Evolutionary conservation across 1,140 invertebrate species (phyloP).

Genomic region (Zaprionus davidi): DNA sequence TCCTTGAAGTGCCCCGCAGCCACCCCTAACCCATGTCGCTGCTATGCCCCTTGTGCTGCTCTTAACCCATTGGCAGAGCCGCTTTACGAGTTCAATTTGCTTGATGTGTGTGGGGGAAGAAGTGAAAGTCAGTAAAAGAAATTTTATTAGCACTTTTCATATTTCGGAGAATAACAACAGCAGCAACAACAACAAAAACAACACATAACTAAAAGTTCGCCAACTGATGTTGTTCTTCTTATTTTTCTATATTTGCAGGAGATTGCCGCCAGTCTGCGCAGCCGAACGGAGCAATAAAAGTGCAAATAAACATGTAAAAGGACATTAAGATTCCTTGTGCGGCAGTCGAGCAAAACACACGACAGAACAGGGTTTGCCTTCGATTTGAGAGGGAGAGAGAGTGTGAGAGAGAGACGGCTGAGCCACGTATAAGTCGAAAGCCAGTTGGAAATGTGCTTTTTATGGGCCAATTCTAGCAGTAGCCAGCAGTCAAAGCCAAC

Average conservation of each 20-base stretch:
- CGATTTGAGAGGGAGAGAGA: background rate
- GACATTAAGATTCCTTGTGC: slow-evolving; percentile 62
- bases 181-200: background rate
- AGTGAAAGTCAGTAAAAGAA: slow-evolving; percentile 35
- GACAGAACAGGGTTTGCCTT: slow-evolving; percentile 40
- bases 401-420: too few species aligned
- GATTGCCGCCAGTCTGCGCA: slow-evolving; percentile 2
- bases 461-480: slow-evolving; percentile 58
- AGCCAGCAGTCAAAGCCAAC: slow-evolving; percentile 43
- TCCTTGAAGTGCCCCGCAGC: slow-evolving; percentile 2
- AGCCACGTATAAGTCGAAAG: slow-evolving; percentile 33
- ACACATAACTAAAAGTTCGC: slow-evolving; percentile 3
- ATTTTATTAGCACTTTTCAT: slow-evolving; percentile 78
- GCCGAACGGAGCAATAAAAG: slow-evolving; percentile 60
- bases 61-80: slow-evolving; percentile 37
- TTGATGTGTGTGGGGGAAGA: slow-evolving; percentile 11
- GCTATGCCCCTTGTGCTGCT: background rate
- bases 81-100: slow-evolving; percentile 65
- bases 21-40: too few species aligned
- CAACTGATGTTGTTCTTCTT: slow-evolving; percentile 34
- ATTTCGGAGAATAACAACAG: slow-evolving; percentile 40
- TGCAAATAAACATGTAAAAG: slow-evolving; percentile 80
- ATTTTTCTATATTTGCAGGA: slow-evolving; percentile 38
- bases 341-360: slow-evolving; percentile 6
- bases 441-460: slow-evolving; percentile 67